Evolutionary conservation across 2,888 invertebrate genomes (phyloP), one percentile per base, ranked within the genome.

Genomic region (Leptinotarsa juncta): DNA sequence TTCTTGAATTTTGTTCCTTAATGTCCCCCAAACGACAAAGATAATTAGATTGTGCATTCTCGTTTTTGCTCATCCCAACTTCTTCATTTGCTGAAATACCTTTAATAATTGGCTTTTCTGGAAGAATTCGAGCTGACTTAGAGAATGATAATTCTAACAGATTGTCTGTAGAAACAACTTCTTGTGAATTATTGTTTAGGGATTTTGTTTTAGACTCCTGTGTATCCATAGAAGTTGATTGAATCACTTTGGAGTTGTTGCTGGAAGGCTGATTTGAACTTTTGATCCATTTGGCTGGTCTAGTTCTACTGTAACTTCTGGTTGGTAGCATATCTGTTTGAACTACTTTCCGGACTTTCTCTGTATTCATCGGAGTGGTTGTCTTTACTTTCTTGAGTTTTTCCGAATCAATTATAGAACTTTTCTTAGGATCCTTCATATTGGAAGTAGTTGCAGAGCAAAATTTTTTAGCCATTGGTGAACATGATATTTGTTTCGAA

Each of bases 251-350:
- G 20, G 18, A 32, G 23, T 48, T 48, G 42, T 57, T 48, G 32
- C 42, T 53, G n/a, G 57, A 57, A 15, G 20, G 26, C 16, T 49
- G 23, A 48, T 60, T 69, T 26, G 69, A 48, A 53, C 49, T 69
- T 49, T 49, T 32, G 16, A 69, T 69, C 69, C 69, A 69, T 32
- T 69, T 53, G 10, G 69, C 42, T 3, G 69, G 69, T 48, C 18
- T 48, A 48, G 69, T 69, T 49, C 57, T 69, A 57, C 60, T 57
- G 57, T 69, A 57, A 48, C 57, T 57, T 69, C 69, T 69, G 18
- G 69, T 69, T 2, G 69, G 69, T 7, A 69, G n/a, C 18, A 67
- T 51, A 42, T 55, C 23, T 26, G 32, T n/a, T 42, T 68, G 50
- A 12, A 32, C 20, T 49, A 14, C 32, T 51, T 68, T 20, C 48